A percentile compares a stretch with the other conserved stretches of the same genome.
phyloP scores from a whole-genome alignment of 35 echinoderm and acorn worm genomes.

The Hemicentrotus pulcherrimus region DNA sequence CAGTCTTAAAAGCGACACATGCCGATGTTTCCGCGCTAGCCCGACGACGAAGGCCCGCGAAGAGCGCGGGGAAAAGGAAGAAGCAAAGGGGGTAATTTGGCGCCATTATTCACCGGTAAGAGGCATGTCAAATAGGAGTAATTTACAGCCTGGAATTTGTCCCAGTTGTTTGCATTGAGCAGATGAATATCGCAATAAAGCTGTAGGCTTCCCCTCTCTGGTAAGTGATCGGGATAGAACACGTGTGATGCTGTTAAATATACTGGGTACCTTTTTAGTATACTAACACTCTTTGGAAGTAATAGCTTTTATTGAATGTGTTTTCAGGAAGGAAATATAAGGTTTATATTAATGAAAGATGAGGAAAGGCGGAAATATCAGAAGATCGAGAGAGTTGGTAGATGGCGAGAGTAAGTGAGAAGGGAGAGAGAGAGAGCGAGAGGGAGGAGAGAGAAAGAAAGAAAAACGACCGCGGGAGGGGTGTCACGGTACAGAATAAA shows the following conservation, averaged over 20 bases:
- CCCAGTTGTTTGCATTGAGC: not conserved
- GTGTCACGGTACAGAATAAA: not conserved
- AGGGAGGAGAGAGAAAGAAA: not conserved
- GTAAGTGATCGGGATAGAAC: not conserved
- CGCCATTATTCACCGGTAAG: not conserved
- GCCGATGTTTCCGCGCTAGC: not conserved
- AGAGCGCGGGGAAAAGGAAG: not conserved
- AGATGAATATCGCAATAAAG: constrained; percentile 13
- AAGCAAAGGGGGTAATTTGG: not conserved
- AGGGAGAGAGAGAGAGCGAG: not conserved
- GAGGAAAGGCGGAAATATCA: no score
- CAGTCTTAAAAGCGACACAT: not conserved
- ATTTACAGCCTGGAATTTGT: constrained; percentile 18
- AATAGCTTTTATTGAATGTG: no score
- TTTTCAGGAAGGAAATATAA: no score
- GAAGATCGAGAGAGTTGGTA: no score
- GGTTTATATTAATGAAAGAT: no score
- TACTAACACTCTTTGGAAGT: no score
- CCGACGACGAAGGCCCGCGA: not conserved
- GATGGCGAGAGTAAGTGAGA: no score
- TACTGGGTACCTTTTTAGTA: not conserved
- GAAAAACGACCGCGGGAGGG: not conserved
- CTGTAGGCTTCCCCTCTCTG: not conserved
- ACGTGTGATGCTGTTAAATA: not conserved
- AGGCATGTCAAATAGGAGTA: not conserved